Base-by-base conservation (phyloP, 2,113 vertebrate genomes). In the Petroica traversi region DNA sequence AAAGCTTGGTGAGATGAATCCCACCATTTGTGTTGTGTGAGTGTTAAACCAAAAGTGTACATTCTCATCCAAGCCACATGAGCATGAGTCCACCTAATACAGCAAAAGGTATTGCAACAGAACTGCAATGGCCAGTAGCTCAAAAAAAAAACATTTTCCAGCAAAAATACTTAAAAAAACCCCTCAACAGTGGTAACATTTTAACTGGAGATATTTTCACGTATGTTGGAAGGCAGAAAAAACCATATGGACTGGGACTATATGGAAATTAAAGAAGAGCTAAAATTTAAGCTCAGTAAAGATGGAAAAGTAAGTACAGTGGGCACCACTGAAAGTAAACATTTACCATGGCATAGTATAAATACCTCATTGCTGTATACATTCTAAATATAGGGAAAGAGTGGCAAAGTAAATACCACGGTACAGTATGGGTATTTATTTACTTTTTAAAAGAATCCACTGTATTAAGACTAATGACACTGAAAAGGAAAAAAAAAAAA, bases 331-430 rank as follows among this genome's bases (percentile, higher is more conserved):
- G 82, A 97, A 96, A 96, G 88, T 41, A 97, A 97, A 97, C 86
- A 94, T 97, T 97, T 97, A 95, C 84, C 91, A 96, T 96, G 95
- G 97, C 93, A 96, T 95, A 93, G 77, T 77, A 96, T 95, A 97
- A 97, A 96, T 83, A 92, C 77, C 77, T 95, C 92, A 92, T 91
- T 95, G 90, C 90, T 89, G 89, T 95, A 97, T 96, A 94, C 72
- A 86, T 95, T 96, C 97, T 97, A 97, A 97, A 97, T 97, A 97
- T 95, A 96, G 85, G 71, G 46, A 95, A 64, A 95, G 52, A 91
- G 75, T 92, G 61, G 71, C 83, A 97, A 93, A 94, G 84, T 88
- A 97, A 97, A 97, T 93, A 95, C 48, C 83, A 85, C 19, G 3
- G 67, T 85, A 96, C 93, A 94, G 93, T 96, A 96, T 92, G 86